Evolutionary conservation across 92 coral and sea anemone species (phyloP), one percentile per base, ranked within the genome.

Genomic region (Phenganax subtilis): DNA sequence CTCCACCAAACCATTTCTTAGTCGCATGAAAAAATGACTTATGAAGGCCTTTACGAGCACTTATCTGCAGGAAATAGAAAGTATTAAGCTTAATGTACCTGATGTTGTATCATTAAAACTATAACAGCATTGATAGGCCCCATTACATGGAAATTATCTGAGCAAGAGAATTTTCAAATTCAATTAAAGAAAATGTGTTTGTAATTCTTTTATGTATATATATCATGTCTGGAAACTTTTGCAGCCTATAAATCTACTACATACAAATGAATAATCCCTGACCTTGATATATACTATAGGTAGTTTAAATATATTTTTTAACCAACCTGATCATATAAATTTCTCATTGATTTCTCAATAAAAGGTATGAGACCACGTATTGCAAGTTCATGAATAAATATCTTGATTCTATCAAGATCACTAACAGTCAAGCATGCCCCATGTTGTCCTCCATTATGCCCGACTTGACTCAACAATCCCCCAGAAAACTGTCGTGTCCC

Each of bases 331-430:
- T 93, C 98, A 86, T 93, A 88, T 10, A 93, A 89, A 70, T 69
- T 63, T 82, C 93, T 88, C 98, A 93, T 93, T 51, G 86, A 71
- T 69, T 59, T 92, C 85, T 93, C 98, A 28, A 93, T 88, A 75
- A 85, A 91, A 65, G 92, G 97, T 27, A 91, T 83, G 54, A 93
- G 88, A 3, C 98, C 98, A 60, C 98, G 88, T 64, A 90, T 91
- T 31, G 93, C 97, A 77, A 93, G 85, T 90, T 93, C 98, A 85
- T 93, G 98, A 61, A 93, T 82, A 80, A 93, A 93, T 57, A 93
- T 93, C 88, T 88, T 93, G n/a, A 93, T 91, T 84, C 98, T 90
- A 73, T 93, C 98, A 77, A 91, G 98, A 72, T 93, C 98, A 87
- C 98, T 93, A 29, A 93, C 67, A 54, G 97, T 93, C 87, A 93